phyloP scores from a whole-genome alignment of 2,888 invertebrate species.

The Aphrophora alni region DNA sequence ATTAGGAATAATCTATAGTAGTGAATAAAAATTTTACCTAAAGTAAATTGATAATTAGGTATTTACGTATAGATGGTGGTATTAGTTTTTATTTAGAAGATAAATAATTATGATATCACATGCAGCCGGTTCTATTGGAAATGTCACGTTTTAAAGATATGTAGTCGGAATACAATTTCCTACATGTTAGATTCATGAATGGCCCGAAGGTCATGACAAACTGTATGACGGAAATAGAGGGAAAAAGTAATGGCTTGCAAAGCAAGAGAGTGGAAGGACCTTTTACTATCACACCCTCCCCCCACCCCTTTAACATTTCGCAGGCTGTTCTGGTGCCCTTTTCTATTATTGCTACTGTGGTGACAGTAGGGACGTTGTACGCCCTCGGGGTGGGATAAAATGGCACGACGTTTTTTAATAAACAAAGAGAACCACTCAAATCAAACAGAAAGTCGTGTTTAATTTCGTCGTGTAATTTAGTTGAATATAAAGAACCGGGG shows the following conservation, averaged over 20 bases:
- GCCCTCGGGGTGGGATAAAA: not conserved
- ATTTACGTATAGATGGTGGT: too few relatives aligned
- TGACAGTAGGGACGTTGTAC: not conserved
- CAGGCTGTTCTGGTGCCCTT: not conserved
- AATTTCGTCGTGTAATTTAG: not conserved
- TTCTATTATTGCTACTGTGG: not conserved
- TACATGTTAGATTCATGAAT: not conserved
- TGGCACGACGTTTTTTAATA: not conserved
- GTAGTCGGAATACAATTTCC: too few relatives aligned
- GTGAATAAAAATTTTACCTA: too few relatives aligned
- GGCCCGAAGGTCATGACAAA: not conserved
- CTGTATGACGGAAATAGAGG: not conserved
- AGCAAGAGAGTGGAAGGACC: not conserved
- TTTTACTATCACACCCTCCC: not conserved
- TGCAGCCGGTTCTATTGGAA: not conserved
- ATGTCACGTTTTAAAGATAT: too few relatives aligned
- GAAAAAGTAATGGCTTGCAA: not conserved
- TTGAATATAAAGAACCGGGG: not conserved
- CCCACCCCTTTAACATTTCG: not conserved
- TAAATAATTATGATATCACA: too few relatives aligned
- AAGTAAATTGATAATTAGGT: too few relatives aligned
- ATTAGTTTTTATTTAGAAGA: too few relatives aligned
- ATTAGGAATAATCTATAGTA: too few relatives aligned
- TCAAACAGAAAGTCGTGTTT: not conserved
- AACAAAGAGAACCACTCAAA: constrained; percentile 1